Base-by-base conservation (phyloP, 2,888 invertebrate genomes). In the Altica lythri region DNA sequence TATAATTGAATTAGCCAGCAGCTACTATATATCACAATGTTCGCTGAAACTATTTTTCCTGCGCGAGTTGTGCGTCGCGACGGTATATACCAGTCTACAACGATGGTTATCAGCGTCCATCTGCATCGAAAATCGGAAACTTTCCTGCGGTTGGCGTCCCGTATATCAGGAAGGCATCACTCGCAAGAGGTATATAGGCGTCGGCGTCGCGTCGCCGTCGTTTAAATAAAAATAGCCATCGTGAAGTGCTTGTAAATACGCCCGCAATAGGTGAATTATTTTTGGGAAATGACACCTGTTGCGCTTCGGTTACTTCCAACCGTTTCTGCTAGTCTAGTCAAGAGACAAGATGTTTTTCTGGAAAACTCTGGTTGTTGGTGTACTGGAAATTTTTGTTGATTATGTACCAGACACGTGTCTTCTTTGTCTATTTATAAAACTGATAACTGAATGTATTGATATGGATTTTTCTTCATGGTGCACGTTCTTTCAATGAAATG, bases 141-240 rank as follows among this genome's bases (percentile, higher is more conserved):
- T 61, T 61, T 59, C 59, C 55, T 59, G 61, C 51, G 48, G 30
- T 35, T 32, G 55, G 57, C 61, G 59, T 61, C 59, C 16, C 40
- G 49, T 8, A 12, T 49, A 57, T 8, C 55, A 59, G 61, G 61
- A 61, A 51, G 52, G 13, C 12, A 17, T 4, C 14, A 47, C 14
- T 2, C 32, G 35, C 48, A 38, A 22, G 13, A 44, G 32, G 52
- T 54, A 51, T 45, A 49, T 51, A 44, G 32, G 40, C 59, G 55
- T 38, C 47, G 49, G 4, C 38, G 44, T 35, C 49, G 45, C 43
- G 27, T 37, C 17, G 18, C 12, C 30, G 2, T 30, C 2, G 30
- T 30, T 12, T 12, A 30, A 32, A n/a, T n/a, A 34, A 42, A 45
- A 22, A n/a, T n/a, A n/a, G n/a, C n/a, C n/a, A n/a, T n/a, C n/a